Conservation (phyloP, 1,140 invertebrate genomes). For the Choristoneura fumiferana region DNA sequence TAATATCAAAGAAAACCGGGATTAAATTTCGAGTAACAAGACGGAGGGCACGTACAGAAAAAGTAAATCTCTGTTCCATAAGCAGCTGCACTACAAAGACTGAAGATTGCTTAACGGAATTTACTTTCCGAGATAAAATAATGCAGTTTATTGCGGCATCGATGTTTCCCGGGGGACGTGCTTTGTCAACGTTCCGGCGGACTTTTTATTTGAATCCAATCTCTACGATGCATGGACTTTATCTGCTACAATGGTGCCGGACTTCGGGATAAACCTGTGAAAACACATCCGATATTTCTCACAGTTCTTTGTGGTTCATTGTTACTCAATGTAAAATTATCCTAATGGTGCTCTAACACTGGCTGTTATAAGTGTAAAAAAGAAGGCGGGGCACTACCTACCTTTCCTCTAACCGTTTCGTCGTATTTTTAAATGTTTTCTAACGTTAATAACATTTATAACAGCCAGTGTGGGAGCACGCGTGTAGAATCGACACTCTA, state of each 20-base stretch:
- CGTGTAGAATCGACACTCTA: too few species aligned
- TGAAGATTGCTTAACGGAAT: slow-evolving; percentile 34
- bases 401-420: too few species aligned
- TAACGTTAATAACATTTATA: too few species aligned
- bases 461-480: too few species aligned
- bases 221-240: slow-evolving; percentile 19
- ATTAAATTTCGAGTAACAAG: background rate
- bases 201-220: slow-evolving; percentile 28
- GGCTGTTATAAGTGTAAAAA: too few species aligned
- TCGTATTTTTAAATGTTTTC: too few species aligned
- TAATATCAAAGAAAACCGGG: background rate
- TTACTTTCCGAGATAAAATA: slow-evolving; percentile 40
- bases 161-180: slow-evolving; percentile 26
- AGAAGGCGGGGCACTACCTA: too few species aligned
- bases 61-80: slow-evolving; percentile 42
- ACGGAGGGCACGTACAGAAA: slow-evolving; percentile 22
- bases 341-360: too few species aligned
- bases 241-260: slow-evolving; percentile 6
- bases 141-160: slow-evolving; percentile 36
- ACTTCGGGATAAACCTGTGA: background rate
- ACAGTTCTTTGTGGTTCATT: too few species aligned
- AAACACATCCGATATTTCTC: too few species aligned
- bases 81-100: slow-evolving; percentile 26
- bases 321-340: too few species aligned
- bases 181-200: slow-evolving; percentile 19